Percentiles rank a stretch among this genome's conserved stretches.
These are phyloP conservation scores for Chionoecetes opilio DNA, from an alignment of 1,140 invertebrate species.

Conservation along the genomic window DNA sequence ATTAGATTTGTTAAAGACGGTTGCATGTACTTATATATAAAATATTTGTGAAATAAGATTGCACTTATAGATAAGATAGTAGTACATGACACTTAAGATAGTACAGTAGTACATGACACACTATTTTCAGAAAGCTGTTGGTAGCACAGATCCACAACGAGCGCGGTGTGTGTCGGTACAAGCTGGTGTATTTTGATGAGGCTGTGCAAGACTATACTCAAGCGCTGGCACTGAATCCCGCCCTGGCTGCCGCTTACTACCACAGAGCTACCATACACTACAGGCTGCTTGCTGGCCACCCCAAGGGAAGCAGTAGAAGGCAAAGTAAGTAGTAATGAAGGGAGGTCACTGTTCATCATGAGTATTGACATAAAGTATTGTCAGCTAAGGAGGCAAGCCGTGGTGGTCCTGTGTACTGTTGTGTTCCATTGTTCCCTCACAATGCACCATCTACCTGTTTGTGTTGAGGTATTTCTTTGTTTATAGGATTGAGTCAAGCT, in stretches of 20 bases:
- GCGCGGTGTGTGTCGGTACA: conserved; percentile 83
- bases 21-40: neutral
- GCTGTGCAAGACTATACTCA: conserved; percentile 83
- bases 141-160: conserved; percentile 84
- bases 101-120: neutral
- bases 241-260: conserved; percentile 83
- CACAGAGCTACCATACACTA: conserved; percentile 84
- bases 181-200: conserved; percentile 83
- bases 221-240: conserved; percentile 82
- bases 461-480: too few relatives aligned
- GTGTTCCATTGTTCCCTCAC: too few relatives aligned
- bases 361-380: too few relatives aligned
- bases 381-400: too few relatives aligned
- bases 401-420: too few relatives aligned
- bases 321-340: too few relatives aligned
- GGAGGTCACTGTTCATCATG: too few relatives aligned
- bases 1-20: neutral
- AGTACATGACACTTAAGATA: neutral
- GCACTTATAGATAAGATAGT: neutral
- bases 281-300: conserved; percentile 78
- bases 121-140: conserved; percentile 67
- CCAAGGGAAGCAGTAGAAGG: neutral
- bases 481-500: too few relatives aligned
- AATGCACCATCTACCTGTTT: too few relatives aligned
- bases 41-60: neutral